Base-by-base conservation (phyloP, 2,888 invertebrate species). In the Agrotis clavis region DNA sequence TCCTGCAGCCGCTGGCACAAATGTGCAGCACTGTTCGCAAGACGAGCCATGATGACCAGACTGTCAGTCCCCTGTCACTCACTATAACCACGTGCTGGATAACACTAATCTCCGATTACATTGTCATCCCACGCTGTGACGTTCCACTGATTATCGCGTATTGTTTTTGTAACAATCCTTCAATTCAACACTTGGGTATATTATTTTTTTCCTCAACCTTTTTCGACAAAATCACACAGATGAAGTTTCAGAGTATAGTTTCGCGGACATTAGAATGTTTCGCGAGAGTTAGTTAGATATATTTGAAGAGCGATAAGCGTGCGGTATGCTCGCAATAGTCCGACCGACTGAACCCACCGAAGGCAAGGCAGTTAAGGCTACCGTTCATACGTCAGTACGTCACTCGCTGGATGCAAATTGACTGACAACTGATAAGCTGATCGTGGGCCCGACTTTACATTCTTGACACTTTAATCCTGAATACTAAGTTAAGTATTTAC, bases 1-100 rank as follows among this genome's bases (percentile, higher is more conserved):
- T 96, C 96, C 87, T 95, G 95, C n/a, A 96, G 86, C 51, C 94
- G 89, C 82, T 96, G 96, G 83, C 92, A 95, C 71, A 96, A 88
- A 48, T 95, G 94, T 4, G 92, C 94, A 0, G 96, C 96, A 60
- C 92, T 92, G 59, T 90, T 93, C 30, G 96, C 94, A 35, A 96
- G 70, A 0, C 94, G 91, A 21, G 96, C 95, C 96, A 96, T 96
- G 71, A 60, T 79, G 48, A 51, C 63, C 72, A 71, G 78, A 53
- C 47, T 62, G 47, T 54, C 65, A 68, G 68, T 70, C 41, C 53
- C 45, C 62, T 71, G 70, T 75, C 83, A 71, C 30, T 18, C 68
- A 71, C 50, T 48, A 69, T 53, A 69, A 80, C 82, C 85, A 85
- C 79, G 84, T 84, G 84, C 62, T 78, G 21, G 85, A 89, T 87